Base-by-base conservation (phyloP, 35 echinoderm and acorn worm genomes). In the Ophioderma brevispina region DNA sequence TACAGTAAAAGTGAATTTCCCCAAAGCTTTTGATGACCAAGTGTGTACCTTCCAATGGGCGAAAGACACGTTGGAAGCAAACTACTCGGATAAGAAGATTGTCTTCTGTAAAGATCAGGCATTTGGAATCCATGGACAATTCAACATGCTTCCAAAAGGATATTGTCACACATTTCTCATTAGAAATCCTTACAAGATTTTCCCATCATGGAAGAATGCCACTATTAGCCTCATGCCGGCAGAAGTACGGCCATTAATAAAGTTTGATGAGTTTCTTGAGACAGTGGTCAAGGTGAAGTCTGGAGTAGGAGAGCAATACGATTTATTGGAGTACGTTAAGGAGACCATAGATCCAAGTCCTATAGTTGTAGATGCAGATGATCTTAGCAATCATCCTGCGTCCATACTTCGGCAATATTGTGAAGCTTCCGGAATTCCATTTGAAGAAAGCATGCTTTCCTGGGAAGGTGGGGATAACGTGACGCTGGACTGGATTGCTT, bases 101-200 rank as follows among this genome's bases (percentile, higher is more conserved):
- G 37, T 90, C 0, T 83, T 90, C 39, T 80, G 36, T 35, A 90
- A 84, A 35, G 89, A 90, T 14, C 37, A 82, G 38, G 64, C 89
- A 15, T 35, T 38, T 40, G 55, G 13, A 21, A 42, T 90, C 15
- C 59, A 75, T 32, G 0, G 80, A n/a, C 83, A 76, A n/a, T 70
- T 76, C 19, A 2, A 90, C 30, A 35, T 40, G 34, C 36, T 90
- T 40, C 89, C 89, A 0, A 33, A 78, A 38, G 80, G 80, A 28
- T 90, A 84, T 84, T 80, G 56, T 6, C 89, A 90, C 34, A 41
- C 80, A 32, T 90, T 90, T 39, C 33, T 90, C 1, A 90, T 90
- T 8, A 36, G 89, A 76, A 43, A 83, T 76, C 89, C 89, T n/a
- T 18, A 25, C 14, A 90, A 90, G 37, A 33, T 84, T 13, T 90